Conservation (phyloP, 2,888 invertebrate genomes). For the Schrankia costaestrigalis region DNA sequence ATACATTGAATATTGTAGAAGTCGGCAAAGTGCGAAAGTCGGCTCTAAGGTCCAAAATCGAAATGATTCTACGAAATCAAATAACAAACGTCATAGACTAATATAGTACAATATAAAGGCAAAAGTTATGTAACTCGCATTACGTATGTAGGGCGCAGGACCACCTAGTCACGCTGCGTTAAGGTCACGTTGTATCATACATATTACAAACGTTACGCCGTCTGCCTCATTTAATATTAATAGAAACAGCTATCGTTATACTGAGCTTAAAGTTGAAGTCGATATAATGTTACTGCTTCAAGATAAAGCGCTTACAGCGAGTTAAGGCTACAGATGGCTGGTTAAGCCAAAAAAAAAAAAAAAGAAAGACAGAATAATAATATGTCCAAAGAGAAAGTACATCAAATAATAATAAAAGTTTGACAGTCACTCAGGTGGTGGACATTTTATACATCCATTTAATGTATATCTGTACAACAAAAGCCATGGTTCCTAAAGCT, state of each 20-base stretch:
- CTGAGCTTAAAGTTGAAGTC: not conserved
- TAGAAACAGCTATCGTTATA: constrained; percentile 11
- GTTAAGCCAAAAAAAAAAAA: not conserved
- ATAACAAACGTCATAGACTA: too few relatives aligned
- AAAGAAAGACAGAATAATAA: too few relatives aligned
- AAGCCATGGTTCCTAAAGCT: too few relatives aligned
- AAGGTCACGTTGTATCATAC: constrained; percentile 39
- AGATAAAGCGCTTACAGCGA: not conserved
- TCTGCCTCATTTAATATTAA: constrained; percentile 21
- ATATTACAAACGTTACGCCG: constrained; percentile 11
- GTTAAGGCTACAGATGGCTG: not conserved
- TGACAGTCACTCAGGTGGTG: too few relatives aligned
- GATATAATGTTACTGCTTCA: not conserved
- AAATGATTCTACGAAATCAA: too few relatives aligned
- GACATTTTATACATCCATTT: too few relatives aligned
- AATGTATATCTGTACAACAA: too few relatives aligned
- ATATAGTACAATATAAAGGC: not conserved
- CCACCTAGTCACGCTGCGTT: constrained; percentile 42
- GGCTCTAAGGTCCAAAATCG: too few relatives aligned
- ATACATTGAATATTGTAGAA: too few relatives aligned
- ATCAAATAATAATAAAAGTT: too few relatives aligned
- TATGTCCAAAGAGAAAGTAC: too few relatives aligned
- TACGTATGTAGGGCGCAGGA: constrained; percentile 39
- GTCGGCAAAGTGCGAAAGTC: too few relatives aligned
- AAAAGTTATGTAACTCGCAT: constrained; percentile 9